Percentiles rank a stretch among this genome's conserved stretches.
Evolutionary conservation across 2,113 vertebrate species (phyloP).

Genomic region (Neodontobutis hainanensis): DNA sequence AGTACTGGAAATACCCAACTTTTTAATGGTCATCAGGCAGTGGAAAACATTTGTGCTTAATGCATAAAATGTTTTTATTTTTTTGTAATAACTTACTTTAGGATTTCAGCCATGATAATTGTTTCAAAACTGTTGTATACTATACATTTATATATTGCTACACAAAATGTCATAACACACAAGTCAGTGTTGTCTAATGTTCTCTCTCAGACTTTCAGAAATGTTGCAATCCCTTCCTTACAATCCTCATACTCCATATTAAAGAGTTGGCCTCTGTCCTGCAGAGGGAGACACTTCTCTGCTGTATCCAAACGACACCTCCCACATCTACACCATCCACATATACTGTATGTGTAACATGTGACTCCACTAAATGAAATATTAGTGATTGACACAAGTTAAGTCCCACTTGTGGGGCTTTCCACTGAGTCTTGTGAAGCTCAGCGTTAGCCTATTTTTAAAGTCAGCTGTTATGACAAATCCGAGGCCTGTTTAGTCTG

Average conservation of each 20-base stretch:
- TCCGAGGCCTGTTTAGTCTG: constrained; percentile 36
- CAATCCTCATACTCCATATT: neutral
- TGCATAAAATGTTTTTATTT: neutral
- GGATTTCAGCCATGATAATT: neutral
- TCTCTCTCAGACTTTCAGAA: too few species aligned
- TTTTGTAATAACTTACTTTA: neutral
- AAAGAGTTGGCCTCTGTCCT: neutral
- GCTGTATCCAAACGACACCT: too few species aligned
- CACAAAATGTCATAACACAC: too few species aligned
- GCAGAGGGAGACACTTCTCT: neutral
- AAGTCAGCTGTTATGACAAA: constrained; percentile 53
- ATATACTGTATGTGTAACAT: neutral
- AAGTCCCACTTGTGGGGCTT: constrained; percentile 38
- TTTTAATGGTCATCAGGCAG: neutral
- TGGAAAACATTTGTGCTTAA: constrained; percentile 1
- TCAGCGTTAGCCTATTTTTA: constrained; percentile 59
- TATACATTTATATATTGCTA: too few species aligned
- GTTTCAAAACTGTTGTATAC: neutral
- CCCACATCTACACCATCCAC: neutral
- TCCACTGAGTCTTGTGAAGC: constrained; percentile 29
- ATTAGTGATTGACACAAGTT: constrained; percentile 8
- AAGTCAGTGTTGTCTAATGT: too few species aligned
- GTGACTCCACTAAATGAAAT: constrained; percentile 11
- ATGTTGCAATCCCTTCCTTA: neutral
- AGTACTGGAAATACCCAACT: constrained; percentile 8